Evolutionary conservation across 2,888 invertebrate genomes (phyloP), one percentile per base, ranked within the genome.

Genomic region (Fragum sueziense): DNA sequence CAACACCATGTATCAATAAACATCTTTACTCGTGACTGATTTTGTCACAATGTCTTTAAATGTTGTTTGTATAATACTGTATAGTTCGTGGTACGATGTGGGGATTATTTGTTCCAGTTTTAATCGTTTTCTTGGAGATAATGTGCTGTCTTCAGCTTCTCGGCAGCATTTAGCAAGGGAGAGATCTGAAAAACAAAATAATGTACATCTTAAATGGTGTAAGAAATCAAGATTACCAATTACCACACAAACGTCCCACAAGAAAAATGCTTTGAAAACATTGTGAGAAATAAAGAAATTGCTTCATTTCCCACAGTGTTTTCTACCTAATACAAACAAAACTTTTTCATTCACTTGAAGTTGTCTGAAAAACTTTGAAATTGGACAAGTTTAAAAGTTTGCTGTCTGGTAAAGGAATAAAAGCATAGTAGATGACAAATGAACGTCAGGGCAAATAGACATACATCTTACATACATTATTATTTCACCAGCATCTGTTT

Each of bases 1-100:
- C 2, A n/a, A 54, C 9, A 54, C 9, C 20, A 54, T 29, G 29
- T 31, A 62, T 83, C 73, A 87, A 71, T 87, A 88, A 6, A 88
- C 85, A 72, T 87, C 85, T 70, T 80, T 85, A 9, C 86, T 88
- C 2, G 86, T 86, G 1, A 88, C 74, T 41, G 87, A 83, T 72
- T 86, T 85, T 34, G 84, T 83, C 9, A 87, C 86, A n/a, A 88
- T 85, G 31, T 84, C 70, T 11, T 84, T 82, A 62, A 88, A 88
- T 37, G 87, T 85, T 22, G 74, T 57, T 47, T 87, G 88, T 29
- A 88, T 85, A 17, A 82, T 70, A n/a, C 59, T 61, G 54, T 87
- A 85, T 4, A 88, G 81, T 59, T 77, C 74, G 59, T 85, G 81
- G 73, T 87, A 87, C 25, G 81, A 75, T 11, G 79, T 41, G 1